Evolutionary conservation across 2,797 vertebrate genomes (phyloP).

Genomic region (Crenichthys baileyi): DNA sequence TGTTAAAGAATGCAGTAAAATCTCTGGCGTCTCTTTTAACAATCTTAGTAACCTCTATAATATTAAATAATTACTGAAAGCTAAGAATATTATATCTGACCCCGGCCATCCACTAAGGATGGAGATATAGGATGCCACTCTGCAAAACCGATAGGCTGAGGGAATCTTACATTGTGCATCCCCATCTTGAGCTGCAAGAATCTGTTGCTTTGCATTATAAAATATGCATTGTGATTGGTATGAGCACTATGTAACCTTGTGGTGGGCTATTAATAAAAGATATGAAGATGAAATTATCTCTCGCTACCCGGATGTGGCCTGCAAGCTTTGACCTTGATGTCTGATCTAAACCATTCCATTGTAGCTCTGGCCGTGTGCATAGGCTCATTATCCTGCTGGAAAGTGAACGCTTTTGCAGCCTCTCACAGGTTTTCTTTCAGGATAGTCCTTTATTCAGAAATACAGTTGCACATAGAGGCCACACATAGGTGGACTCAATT

Average conservation of each 20-base stretch:
- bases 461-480: neutral
- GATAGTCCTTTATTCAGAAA: neutral
- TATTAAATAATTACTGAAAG: neutral
- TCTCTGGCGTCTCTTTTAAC: neutral
- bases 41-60: neutral
- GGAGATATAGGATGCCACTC: neutral
- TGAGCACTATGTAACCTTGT: neutral
- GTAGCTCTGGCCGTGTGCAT: neutral
- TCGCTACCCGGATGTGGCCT: neutral
- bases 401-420: neutral
- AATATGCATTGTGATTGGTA: neutral
- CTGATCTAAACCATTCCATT: neutral
- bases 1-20: neutral
- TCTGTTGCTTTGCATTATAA: neutral
- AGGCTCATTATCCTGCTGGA: neutral
- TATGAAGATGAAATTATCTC: neutral
- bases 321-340: neutral
- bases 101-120: neutral
- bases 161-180: neutral
- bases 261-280: neutral
- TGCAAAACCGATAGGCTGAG: neutral
- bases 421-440: neutral
- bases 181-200: neutral
- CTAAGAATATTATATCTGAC: neutral
- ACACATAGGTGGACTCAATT: neutral